Percentiles rank a stretch among this genome's conserved stretches.
phyloP scores from a whole-genome alignment of 2,888 invertebrate species.

The Pinctada fucata region DNA sequence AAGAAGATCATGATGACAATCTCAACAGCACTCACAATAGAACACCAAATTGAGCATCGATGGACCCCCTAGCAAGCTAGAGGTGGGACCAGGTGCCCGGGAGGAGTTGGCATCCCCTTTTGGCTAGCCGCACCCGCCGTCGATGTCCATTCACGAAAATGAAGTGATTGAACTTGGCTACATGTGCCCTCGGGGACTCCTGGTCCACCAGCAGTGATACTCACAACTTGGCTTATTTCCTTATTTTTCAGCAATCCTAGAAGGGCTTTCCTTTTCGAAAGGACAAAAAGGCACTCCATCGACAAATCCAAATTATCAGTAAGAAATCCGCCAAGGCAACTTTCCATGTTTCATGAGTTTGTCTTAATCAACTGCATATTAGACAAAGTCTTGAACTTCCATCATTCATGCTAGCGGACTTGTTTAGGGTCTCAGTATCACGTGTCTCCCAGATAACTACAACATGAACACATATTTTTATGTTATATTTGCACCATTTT shows the following conservation, averaged over 20 bases:
- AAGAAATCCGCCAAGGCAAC: slow-evolving; percentile 14
- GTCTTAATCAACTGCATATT: slow-evolving; percentile 10
- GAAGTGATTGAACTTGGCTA: too few relatives aligned
- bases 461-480: slow-evolving; percentile 24
- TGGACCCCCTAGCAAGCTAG: too few relatives aligned
- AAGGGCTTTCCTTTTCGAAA: slow-evolving; percentile 10
- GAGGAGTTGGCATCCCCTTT: too few relatives aligned
- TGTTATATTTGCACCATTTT: slow-evolving; percentile 16
- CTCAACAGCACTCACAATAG: too few relatives aligned
- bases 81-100: too few relatives aligned
- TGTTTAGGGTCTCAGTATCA: slow-evolving; percentile 22
- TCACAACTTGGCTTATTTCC: too few relatives aligned
- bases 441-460: slow-evolving; percentile 30
- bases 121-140: too few relatives aligned
- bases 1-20: too few relatives aligned
- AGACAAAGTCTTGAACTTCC: slow-evolving; percentile 18
- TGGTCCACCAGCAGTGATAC: too few relatives aligned
- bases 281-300: neutral
- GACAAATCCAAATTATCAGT: neutral
- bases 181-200: too few relatives aligned
- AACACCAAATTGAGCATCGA: too few relatives aligned
- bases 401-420: slow-evolving; percentile 13
- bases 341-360: slow-evolving; percentile 14
- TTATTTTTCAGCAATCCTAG: neutral
- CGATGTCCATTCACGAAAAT: too few relatives aligned